Percentiles rank a stretch among this genome's conserved stretches.
These are phyloP conservation scores for Manduca sexta DNA, from an alignment of 1,140 invertebrate species.

Conservation along the genomic window DNA sequence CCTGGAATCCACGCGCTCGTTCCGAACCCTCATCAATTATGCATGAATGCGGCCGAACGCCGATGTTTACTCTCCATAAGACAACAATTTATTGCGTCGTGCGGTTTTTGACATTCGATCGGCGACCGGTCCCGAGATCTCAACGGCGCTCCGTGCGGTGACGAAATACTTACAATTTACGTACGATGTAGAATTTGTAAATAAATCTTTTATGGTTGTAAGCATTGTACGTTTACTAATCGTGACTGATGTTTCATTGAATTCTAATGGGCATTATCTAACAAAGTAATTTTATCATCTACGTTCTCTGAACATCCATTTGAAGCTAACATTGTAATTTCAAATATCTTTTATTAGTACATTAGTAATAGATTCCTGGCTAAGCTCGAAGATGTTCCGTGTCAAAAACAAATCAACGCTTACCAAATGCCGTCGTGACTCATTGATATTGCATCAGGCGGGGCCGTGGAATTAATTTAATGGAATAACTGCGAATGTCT, in stretches of 20 bases:
- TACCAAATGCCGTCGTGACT: slow-evolving; percentile 32
- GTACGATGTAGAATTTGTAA: slow-evolving; percentile 9
- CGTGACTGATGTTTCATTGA: neutral
- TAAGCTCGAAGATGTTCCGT: slow-evolving; percentile 1
- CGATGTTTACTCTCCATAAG: slow-evolving; percentile 69
- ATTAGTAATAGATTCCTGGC: neutral
- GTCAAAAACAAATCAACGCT: slow-evolving; percentile 5
- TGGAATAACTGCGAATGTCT: slow-evolving; percentile 32
- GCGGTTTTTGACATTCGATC: slow-evolving; percentile 67
- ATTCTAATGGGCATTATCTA: neutral
- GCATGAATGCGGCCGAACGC: slow-evolving; percentile 66
- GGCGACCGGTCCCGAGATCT: slow-evolving; percentile 28
- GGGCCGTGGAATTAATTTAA: slow-evolving; percentile 49
- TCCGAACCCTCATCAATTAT: slow-evolving; percentile 68
- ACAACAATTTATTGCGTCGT: slow-evolving; percentile 70
- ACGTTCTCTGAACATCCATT: no score
- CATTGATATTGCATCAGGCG: slow-evolving; percentile 50
- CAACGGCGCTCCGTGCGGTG: slow-evolving; percentile 14
- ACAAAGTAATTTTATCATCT: neutral
- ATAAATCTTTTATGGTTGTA: slow-evolving; percentile 3
- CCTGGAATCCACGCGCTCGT: slow-evolving; percentile 61
- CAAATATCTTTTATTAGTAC: neutral
- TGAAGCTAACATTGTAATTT: neutral
- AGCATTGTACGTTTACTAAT: neutral
- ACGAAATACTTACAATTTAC: slow-evolving; percentile 38